phyloP scores from a whole-genome alignment of 2,113 vertebrate genomes.

The Platichthys stellatus region DNA sequence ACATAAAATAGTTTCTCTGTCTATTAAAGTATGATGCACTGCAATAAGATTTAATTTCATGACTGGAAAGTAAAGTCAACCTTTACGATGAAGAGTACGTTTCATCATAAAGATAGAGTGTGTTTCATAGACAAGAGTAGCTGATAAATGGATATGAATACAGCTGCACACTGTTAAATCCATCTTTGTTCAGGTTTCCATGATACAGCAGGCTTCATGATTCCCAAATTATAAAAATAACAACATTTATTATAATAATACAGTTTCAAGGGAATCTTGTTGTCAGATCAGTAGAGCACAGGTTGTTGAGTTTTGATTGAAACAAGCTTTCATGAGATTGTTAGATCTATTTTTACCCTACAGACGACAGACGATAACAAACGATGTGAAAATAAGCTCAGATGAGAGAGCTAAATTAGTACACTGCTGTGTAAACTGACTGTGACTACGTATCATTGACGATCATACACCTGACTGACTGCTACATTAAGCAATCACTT shows the following conservation, averaged over 20 bases:
- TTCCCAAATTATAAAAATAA: constrained; percentile 38
- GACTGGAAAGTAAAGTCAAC: neutral
- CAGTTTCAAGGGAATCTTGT: neutral
- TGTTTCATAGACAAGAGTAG: neutral
- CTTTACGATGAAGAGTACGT: neutral
- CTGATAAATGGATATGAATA: constrained; percentile 37
- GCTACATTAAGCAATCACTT: constrained; percentile 34
- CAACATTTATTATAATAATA: neutral
- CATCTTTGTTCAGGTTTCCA: constrained; percentile 22
- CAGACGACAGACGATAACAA: constrained; percentile 30
- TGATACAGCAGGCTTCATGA: constrained; percentile 14
- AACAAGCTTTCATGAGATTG: constrained; percentile 2
- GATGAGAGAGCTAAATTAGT: constrained; percentile 51
- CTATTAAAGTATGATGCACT: constrained; percentile 6
- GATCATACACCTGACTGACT: constrained; percentile 40
- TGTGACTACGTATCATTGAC: constrained; percentile 41
- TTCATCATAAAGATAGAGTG: constrained; percentile 13
- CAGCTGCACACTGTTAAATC: constrained; percentile 41
- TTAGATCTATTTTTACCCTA: constrained; percentile 31
- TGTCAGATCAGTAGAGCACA: constrained; percentile 2
- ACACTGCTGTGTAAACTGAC: constrained; percentile 42
- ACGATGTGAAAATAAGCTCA: constrained; percentile 50
- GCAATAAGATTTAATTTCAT: neutral
- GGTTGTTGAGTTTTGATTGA: constrained; percentile 17
- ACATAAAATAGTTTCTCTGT: neutral